phyloP scores from a whole-genome alignment of 2,113 vertebrate species.

The Hipposideros armiger region DNA sequence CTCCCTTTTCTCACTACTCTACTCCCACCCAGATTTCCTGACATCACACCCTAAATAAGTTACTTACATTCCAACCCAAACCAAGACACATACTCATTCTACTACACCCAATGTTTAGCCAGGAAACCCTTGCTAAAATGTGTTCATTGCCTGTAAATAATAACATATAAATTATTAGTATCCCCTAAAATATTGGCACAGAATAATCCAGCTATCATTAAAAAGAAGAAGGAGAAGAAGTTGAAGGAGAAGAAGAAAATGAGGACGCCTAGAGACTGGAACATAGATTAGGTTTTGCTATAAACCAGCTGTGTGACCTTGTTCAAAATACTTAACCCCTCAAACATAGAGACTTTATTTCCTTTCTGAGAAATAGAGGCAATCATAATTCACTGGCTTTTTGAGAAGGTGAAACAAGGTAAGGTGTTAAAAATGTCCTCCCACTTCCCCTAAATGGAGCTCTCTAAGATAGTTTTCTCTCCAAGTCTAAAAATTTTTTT shows the following conservation, averaged over 20 bases:
- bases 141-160: not conserved
- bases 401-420: conserved; percentile 17
- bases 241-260: not conserved
- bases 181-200: conserved; percentile 28
- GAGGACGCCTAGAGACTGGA: not conserved
- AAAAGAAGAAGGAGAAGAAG: no score
- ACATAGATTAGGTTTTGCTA: not conserved
- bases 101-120: not conserved
- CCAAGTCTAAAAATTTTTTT: conserved; percentile 20
- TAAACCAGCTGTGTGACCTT: conserved; percentile 23
- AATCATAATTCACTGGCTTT: conserved; percentile 30
- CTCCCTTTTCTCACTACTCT: not conserved
- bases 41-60: not conserved
- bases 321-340: conserved; percentile 22
- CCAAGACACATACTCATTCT: not conserved
- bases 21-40: not conserved
- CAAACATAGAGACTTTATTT: conserved; percentile 45
- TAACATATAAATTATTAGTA: conserved; percentile 33
- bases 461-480: not conserved
- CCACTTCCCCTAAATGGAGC: not conserved
- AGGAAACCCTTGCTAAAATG: not conserved
- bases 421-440: not conserved
- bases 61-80: not conserved
- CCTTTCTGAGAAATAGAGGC: conserved; percentile 27
- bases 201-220: not conserved